These are phyloP conservation scores for Helicolenus hilgendorfi DNA, from an alignment of 2,797 vertebrate species.

Conservation along the genomic window DNA sequence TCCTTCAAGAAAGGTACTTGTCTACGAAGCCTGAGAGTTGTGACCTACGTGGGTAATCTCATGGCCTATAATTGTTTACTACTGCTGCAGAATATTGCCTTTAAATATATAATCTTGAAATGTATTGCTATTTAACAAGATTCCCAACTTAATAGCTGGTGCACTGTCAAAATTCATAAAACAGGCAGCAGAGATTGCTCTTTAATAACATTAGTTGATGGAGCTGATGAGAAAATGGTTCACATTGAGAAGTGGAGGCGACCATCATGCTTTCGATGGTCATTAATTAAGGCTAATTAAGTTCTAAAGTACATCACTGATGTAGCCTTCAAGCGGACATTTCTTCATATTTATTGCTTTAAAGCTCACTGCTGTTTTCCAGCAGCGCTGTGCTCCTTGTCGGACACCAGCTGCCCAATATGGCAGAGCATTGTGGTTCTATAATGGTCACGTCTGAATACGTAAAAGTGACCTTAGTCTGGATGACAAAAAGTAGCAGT, in stretches of 20 bases:
- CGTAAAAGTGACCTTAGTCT: background rate
- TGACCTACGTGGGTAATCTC: background rate
- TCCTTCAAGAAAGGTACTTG: slow-evolving; percentile 17
- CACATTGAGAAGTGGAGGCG: background rate
- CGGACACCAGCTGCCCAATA: background rate
- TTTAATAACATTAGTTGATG: background rate
- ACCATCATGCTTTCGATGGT: background rate
- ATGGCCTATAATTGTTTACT: background rate
- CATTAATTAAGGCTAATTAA: slow-evolving; percentile 6
- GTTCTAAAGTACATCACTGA: background rate
- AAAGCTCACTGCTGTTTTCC: background rate
- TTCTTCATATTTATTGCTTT: background rate
- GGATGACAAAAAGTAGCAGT: background rate
- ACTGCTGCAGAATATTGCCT: background rate
- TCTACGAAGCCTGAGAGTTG: slow-evolving; percentile 4
- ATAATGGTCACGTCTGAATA: background rate
- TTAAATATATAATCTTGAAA: background rate
- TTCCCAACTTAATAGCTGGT: background rate
- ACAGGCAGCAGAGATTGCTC: background rate
- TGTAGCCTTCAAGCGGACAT: background rate
- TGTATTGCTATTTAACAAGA: background rate
- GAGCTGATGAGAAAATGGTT: background rate
- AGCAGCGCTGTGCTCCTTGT: background rate
- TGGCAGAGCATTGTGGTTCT: background rate
- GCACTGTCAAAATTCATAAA: background rate